Base-by-base conservation (phyloP, 2,888 invertebrate species). In the Eugnorisma glareosa region DNA sequence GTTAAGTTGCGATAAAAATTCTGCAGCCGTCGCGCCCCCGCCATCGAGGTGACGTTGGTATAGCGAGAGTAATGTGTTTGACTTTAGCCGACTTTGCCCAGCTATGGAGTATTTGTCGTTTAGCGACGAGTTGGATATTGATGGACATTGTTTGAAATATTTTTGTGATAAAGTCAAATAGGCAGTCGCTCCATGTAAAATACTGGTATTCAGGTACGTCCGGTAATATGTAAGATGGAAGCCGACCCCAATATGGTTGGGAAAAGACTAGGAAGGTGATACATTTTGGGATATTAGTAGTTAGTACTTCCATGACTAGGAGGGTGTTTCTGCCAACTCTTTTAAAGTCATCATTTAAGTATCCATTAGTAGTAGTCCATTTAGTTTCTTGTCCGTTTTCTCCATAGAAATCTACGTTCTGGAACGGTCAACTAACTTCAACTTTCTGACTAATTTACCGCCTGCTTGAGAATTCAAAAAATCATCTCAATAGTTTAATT, bases 1-100 rank as follows among this genome's bases (percentile, higher is more conserved):
- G 74, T 89, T 77, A 76, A 59, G 28, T 40, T 28, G 66, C 45
- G 10, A 77, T 88, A 79, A 77, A 83, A 77, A 88, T 86, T 86
- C 86, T 51, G 54, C 21, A 31, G 51, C 5, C 75, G 71, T 80
- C 63, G 43, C 75, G 61, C 48, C 68, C 45, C 0, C 13, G 43
- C 18, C 51, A 59, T 40, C 2, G 61, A 57, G 35, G 67, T 63
- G 73, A 68, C 67, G 59, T 54, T 78, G 66, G 70, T 79, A 31
- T 69, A n/a, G 51, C 43, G 37, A 45, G 71, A 71, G 64, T 84
- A 75, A 84, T 75, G 67, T 84, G 43, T 84, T 84, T 84, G 72
- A 75, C 35, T 75, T 74, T 40, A 64, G 51, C 59, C 59, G 79
- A 78, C 57, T 73, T 54, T 40, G n/a, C 43, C 24, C 37, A 71